Conservation (phyloP, 2,113 vertebrate species). For the Oncorhynchus clarkii region DNA sequence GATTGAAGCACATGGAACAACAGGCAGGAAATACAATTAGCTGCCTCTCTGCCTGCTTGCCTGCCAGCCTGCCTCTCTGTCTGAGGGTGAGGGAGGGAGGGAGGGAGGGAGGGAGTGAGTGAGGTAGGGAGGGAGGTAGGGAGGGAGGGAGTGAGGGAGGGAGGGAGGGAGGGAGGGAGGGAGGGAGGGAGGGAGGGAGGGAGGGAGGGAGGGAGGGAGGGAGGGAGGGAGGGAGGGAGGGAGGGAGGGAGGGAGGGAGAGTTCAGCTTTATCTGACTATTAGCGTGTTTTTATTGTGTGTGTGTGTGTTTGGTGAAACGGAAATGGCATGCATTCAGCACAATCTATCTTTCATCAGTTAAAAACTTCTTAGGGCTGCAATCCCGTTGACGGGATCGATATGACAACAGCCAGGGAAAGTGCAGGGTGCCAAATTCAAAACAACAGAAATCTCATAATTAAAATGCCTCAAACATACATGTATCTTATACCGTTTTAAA, state of each 20-base stretch:
- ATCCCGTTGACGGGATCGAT: no score
- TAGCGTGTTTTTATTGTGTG: not conserved
- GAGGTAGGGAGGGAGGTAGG: constrained; percentile 19
- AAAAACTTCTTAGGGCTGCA: no score
- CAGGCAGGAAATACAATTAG: constrained; percentile 54
- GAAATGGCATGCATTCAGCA: not conserved
- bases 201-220: constrained; percentile 17
- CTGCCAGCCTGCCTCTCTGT: constrained; percentile 41
- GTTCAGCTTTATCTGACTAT: not conserved
- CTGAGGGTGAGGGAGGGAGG: constrained; percentile 18
- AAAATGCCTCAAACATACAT: no score
- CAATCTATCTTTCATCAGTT: not conserved
- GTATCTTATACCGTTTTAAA: no score
- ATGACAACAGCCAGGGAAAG: no score
- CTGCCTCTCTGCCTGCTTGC: constrained; percentile 42
- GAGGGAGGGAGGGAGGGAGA: constrained; percentile 16
- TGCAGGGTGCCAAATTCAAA: no score
- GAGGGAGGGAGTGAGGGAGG: constrained; percentile 17
- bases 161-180: constrained; percentile 17
- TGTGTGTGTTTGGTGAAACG: not conserved
- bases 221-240: constrained; percentile 17
- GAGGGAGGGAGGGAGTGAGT: constrained; percentile 10
- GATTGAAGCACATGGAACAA: constrained; percentile 51
- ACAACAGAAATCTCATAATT: no score
- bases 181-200: constrained; percentile 17